These are phyloP conservation scores for Diabrotica balteata DNA, from an alignment of 2,888 invertebrate genomes.

Conservation along the genomic window DNA sequence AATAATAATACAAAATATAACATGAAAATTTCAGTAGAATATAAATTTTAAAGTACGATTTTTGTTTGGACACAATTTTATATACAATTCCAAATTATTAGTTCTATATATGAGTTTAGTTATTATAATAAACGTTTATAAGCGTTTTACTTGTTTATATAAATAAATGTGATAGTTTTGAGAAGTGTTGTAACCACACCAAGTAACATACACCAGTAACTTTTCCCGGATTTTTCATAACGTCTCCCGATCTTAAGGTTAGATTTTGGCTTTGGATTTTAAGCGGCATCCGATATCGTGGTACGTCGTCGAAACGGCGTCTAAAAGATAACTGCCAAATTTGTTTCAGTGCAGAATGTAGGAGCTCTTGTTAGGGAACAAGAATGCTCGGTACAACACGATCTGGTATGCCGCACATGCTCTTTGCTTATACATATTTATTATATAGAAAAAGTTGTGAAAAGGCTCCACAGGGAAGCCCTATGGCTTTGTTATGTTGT, in stretches of 20 bases:
- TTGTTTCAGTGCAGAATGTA: slow-evolving; percentile 57
- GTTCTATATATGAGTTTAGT: background rate
- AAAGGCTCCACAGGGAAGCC: slow-evolving; percentile 15
- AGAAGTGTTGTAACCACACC: background rate
- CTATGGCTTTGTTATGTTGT: slow-evolving; percentile 32
- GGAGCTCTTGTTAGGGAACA: slow-evolving; percentile 13
- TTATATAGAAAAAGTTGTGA: slow-evolving; percentile 21
- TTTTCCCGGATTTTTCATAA: background rate
- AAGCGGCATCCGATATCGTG: slow-evolving; percentile 36
- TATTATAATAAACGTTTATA: background rate
- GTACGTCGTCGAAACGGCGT: slow-evolving; percentile 24
- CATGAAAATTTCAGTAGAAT: no score
- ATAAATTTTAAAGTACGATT: no score
- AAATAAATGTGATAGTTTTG: background rate
- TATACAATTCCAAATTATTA: no score
- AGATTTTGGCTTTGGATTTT: slow-evolving; percentile 30
- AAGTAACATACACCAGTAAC: background rate
- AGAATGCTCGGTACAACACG: slow-evolving; percentile 25
- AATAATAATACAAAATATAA: no score
- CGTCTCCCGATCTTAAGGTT: slow-evolving; percentile 10
- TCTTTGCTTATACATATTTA: slow-evolving; percentile 36
- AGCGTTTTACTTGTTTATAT: background rate
- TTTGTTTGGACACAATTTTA: no score
- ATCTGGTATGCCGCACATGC: slow-evolving; percentile 35
- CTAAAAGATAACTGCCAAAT: slow-evolving; percentile 54